Evolutionary conservation across 2,888 invertebrate genomes (phyloP).

Genomic region (Rhagonycha fulva): DNA sequence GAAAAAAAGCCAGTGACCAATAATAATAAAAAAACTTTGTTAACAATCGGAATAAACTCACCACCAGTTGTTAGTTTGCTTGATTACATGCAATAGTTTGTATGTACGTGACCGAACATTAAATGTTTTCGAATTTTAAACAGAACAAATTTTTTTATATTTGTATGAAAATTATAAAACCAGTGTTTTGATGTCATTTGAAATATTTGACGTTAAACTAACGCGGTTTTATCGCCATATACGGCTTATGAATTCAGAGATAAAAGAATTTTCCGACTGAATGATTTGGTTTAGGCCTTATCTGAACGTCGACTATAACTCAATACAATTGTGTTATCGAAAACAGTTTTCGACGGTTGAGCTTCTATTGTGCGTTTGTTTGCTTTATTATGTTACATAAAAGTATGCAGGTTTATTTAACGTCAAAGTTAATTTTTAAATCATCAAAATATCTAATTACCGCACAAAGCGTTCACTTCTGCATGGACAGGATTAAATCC

Average conservation of each 20-base stretch:
- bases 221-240: neutral
- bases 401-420: neutral
- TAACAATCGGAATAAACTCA: neutral
- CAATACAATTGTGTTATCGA: constrained; percentile 24
- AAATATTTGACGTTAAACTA: neutral
- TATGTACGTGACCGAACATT: neutral
- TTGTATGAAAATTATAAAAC: neutral
- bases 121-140: neutral
- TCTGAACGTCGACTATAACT: constrained; percentile 18
- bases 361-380: constrained; percentile 13
- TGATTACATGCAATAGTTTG: neutral
- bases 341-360: constrained; percentile 17
- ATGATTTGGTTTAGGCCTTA: constrained; percentile 12
- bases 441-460: neutral
- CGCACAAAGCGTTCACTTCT: neutral
- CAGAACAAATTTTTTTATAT: neutral
- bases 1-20: neutral
- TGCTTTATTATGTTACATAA: neutral
- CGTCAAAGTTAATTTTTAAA: neutral
- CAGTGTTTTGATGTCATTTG: neutral
- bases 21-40: neutral
- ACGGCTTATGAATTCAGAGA: constrained; percentile 16
- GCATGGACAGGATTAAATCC: neutral
- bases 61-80: neutral
- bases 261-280: constrained; percentile 27